Evolutionary conservation across 1,140 invertebrate genomes (phyloP), one percentile per base, ranked within the genome.

Genomic region (Lysiphlebus fabarum): DNA sequence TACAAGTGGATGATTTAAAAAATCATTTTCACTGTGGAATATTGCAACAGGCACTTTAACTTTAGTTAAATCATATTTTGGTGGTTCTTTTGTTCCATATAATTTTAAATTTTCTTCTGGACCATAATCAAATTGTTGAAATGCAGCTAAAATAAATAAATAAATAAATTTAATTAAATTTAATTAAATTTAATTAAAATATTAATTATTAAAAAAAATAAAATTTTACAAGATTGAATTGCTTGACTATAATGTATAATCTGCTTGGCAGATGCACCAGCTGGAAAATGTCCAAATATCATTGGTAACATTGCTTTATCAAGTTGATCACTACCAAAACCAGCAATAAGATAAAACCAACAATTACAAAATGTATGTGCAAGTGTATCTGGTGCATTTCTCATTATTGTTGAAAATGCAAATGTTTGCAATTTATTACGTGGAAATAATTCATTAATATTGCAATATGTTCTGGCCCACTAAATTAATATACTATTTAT

Each of bases 1-100:
- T 70, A 81, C 77, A 7, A 67, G 68, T 9, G 82, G 78, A 53
- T 84, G 80, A 3, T 83, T 86, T 1, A 93, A 72, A 65, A 84
- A 86, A 70, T 94, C 92, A 62, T 87, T 88, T 36, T 85, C 82
- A 4, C 86, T 86, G 66, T 87, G 90, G 69, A 89, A 88, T 7
- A 93, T 70, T 12, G 84, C 85, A 5, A 90, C 66, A n/a, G 84
- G 83, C 11, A 76, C 67, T 40, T 74, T 78, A 4, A 82, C 75
- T 53, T 74, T 77, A 49, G 73, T 79, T 4, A 85, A 67, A 64
- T 82, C 80, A 51, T 81, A 84, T 14, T 70, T 66, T 1, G 83
- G 81, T 43, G 83, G 81, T 33, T 74, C 61, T 0, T 69, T 62
- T 34, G 63, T 75, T 8, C 80, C 81, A 60, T 84, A 85, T 1